Evolutionary conservation across 1,140 invertebrate species (phyloP).

Genomic region (Drosophila ananassae): DNA sequence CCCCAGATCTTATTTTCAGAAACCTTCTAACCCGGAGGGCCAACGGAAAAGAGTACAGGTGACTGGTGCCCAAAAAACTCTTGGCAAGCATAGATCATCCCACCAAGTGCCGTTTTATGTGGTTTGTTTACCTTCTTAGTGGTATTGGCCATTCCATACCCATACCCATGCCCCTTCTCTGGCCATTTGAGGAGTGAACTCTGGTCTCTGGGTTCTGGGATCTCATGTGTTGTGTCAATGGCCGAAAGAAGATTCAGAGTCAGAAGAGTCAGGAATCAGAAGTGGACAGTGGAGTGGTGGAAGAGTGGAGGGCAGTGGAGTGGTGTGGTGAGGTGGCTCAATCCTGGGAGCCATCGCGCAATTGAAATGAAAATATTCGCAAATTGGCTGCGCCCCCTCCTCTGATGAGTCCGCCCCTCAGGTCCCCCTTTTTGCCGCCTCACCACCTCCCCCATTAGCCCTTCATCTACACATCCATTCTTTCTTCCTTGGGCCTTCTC

Average conservation of each 20-base stretch:
- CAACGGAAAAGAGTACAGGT: slow-evolving; percentile 43
- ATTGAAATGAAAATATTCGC: slow-evolving; percentile 84
- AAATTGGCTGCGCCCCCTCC: slow-evolving; percentile 77
- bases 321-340: slow-evolving; percentile 31
- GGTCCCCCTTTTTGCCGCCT: neutral
- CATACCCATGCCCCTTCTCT: slow-evolving; percentile 22
- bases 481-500: slow-evolving; percentile 22
- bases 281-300: slow-evolving; percentile 13
- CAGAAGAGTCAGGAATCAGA: slow-evolving; percentile 20
- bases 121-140: slow-evolving; percentile 27
- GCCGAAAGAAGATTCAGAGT: slow-evolving; percentile 35
- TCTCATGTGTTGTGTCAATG: slow-evolving; percentile 70
- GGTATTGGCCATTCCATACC: slow-evolving; percentile 17
- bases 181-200: slow-evolving; percentile 27
- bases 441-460: neutral
- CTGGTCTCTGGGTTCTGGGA: slow-evolving; percentile 28
- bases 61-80: slow-evolving; percentile 46
- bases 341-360: slow-evolving; percentile 64
- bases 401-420: slow-evolving; percentile 14
- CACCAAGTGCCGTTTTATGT: slow-evolving; percentile 67
- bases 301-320: slow-evolving; percentile 4
- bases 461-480: neutral
- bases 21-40: slow-evolving; percentile 9
- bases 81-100: slow-evolving; percentile 62
- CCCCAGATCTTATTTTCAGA: slow-evolving; percentile 38